phyloP scores from a whole-genome alignment of 1,140 invertebrate genomes.

The Heliconius hermathena region DNA sequence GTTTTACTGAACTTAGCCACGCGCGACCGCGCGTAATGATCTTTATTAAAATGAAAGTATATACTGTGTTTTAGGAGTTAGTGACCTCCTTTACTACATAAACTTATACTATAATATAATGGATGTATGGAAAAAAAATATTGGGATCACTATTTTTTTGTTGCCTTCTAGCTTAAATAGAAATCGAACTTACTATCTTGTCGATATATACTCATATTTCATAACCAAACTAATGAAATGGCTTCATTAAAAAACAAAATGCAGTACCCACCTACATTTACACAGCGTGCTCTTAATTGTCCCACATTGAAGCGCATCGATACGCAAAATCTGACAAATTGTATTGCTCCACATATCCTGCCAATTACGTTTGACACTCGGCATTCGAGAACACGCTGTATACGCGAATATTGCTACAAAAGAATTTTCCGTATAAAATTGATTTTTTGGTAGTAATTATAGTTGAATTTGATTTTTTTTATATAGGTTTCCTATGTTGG shows the following conservation, averaged over 20 bases:
- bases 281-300: neutral
- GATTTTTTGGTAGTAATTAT: too few species aligned
- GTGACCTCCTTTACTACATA: too few species aligned
- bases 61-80: too few species aligned
- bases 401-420: neutral
- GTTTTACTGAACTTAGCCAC: too few species aligned
- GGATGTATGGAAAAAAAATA: too few species aligned
- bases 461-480: neutral
- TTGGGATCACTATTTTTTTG: too few species aligned
- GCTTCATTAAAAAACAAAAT: neutral
- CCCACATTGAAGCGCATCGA: slow-evolving; percentile 3
- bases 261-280: neutral
- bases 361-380: slow-evolving; percentile 13
- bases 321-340: slow-evolving; percentile 15
- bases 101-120: too few species aligned
- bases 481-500: too few species aligned
- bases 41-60: too few species aligned
- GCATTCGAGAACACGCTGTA: slow-evolving; percentile 10
- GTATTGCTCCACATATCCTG: slow-evolving; percentile 9
- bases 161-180: neutral
- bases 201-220: neutral
- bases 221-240: neutral
- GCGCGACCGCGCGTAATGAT: too few species aligned
- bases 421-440: neutral
- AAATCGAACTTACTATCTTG: neutral